Evolutionary conservation across 2,797 vertebrate genomes (phyloP).

Genomic region (Uromys caudimaculatus): DNA sequence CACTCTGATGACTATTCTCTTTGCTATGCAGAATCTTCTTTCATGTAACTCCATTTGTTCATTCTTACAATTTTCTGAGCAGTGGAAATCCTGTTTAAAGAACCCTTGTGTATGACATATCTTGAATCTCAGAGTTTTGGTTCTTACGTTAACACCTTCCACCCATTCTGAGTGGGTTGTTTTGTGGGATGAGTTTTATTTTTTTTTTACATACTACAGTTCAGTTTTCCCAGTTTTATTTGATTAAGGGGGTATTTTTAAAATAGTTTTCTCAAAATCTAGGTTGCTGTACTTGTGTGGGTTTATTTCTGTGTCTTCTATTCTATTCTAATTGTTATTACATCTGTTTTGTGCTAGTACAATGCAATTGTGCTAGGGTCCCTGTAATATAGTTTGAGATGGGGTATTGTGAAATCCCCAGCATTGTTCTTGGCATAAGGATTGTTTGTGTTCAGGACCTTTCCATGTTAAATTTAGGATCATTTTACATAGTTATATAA

Average conservation of each 20-base stretch:
- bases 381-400: neutral
- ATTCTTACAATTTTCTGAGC: neutral
- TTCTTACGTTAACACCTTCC: neutral
- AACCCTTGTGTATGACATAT: too few species aligned
- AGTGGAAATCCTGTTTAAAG: neutral
- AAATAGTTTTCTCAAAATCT: neutral
- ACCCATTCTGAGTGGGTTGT: too few species aligned
- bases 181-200: neutral
- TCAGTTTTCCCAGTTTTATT: neutral
- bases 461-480: neutral
- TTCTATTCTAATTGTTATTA: neutral
- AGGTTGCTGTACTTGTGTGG: neutral
- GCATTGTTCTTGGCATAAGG: neutral
- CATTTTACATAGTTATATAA: neutral
- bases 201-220: neutral
- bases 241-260: neutral
- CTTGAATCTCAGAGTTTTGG: neutral
- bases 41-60: neutral
- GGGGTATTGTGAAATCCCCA: neutral
- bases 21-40: neutral
- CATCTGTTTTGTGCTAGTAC: neutral
- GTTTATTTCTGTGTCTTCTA: neutral
- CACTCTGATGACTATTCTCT: neutral
- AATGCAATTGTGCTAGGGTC: neutral
- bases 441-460: neutral